Base-by-base conservation (phyloP, 1,140 invertebrate species). In the Metaphire vulgaris region DNA sequence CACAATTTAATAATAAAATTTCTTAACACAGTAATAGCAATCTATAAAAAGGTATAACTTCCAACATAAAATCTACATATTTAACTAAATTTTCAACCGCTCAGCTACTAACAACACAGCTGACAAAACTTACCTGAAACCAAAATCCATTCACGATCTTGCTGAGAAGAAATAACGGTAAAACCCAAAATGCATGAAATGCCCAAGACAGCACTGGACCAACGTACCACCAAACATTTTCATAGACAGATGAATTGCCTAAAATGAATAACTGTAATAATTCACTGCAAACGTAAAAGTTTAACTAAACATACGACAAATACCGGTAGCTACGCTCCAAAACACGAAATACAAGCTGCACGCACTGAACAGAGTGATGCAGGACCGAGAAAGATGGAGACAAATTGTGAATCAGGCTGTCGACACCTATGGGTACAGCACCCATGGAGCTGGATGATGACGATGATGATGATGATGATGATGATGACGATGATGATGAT, bases 131-230 rank as follows among this genome's bases (percentile, higher is more conserved):
- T 85, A 94, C 92, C 79, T 94, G 93, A 89, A 96, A 97, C 94
- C 94, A 97, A 74, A 96, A 87, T 79, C 91, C 91, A 83, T 95
- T 97, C 30, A 97, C 91, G 81, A 96, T 89, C 87, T 92, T 93
- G 82, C 91, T 94, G 1, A 96, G 86, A 73, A 95, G 84, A 86
- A 96, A 96, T 41, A 97, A 85, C 14, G 95, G 95, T 72, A 96
- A 84, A 33, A 96, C 91, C 94, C 94, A 97, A 81, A 94, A 89
- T n/a, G n/a, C n/a, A n/a, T n/a, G n/a, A n/a, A n/a, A n/a, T n/a
- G n/a, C n/a, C n/a, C n/a, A n/a, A n/a, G n/a, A n/a, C n/a, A n/a
- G n/a, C n/a, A n/a, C n/a, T n/a, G n/a, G n/a, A n/a, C n/a, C n/a
- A n/a, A n/a, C n/a, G n/a, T n/a, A n/a, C n/a, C n/a, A n/a, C n/a